Evolutionary conservation across 1,140 invertebrate genomes (phyloP), one percentile per base, ranked within the genome.

Genomic region (Drosophila obscura): DNA sequence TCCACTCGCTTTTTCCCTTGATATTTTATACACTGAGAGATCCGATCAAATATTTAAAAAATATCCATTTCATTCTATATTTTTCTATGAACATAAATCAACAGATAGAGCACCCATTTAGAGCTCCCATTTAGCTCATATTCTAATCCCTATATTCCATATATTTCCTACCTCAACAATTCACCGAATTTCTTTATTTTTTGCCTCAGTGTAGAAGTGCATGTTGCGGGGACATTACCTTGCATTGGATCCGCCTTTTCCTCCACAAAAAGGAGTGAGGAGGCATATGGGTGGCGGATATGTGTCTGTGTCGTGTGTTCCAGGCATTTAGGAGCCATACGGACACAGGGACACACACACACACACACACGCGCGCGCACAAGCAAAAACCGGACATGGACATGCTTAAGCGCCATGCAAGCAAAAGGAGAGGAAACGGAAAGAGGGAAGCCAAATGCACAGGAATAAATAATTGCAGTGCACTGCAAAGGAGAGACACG

Each of bases 391-490:
- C 83, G 83, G 83, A 88, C 83, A 83, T 88, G 83, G 83, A 66
- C 83, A 88, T 88, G 83, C 80, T 88, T 88, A 88, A 88, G 83
- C 83, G 83, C 83, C 83, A 77, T 51, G 41, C 26, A 26, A 58
- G 19, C 22, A 39, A 35, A 19, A 16, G 61, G n/a, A 11, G 51
- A 53, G 59, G 15, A 39, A 8, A 1, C 15, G 31, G 16, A 11
- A 31, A 16, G 26, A 67, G 66, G 52, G 67, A 56, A 48, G 39
- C 64, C 57, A 50, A 56, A 49, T 73, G 69, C 72, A 75, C 71
- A 72, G 79, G 83, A 62, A 88, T 88, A 88, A 88, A 88, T 88
- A 88, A 88, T 88, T 88, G 83, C 83, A 73, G 73, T 69, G 67
- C 72, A 53, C 55, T 69, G 67, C 83, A 88, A 79, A 87, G 35